phyloP scores from a whole-genome alignment of 2,113 vertebrate genomes.

The Oryzias celebensis region DNA sequence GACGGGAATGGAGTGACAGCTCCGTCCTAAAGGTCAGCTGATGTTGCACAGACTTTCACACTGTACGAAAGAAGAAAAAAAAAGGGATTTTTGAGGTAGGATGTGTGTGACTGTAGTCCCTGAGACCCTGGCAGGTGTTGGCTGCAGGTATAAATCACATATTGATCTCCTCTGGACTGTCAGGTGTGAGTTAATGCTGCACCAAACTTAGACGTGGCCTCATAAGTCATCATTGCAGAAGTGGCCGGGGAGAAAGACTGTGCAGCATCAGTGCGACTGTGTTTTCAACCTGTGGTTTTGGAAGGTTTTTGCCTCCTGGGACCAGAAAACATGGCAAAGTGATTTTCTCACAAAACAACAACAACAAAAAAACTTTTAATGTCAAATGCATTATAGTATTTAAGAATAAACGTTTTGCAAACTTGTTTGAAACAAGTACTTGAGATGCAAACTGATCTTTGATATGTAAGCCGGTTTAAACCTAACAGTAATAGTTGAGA shows the following conservation, averaged over 20 bases:
- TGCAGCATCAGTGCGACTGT: conserved; percentile 3
- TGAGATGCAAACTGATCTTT: too few relatives aligned
- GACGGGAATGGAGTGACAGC: conserved; percentile 23
- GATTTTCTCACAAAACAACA: background rate
- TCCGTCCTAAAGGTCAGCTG: conserved; percentile 17
- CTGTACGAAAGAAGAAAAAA: conserved; percentile 9
- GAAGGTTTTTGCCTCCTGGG: background rate
- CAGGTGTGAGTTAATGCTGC: conserved; percentile 42
- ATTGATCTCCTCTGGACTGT: conserved; percentile 48
- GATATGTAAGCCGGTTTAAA: too few relatives aligned
- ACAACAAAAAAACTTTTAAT: too few relatives aligned
- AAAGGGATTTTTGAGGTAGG: conserved; percentile 1
- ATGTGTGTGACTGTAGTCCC: conserved; percentile 15
- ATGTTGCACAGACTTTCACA: conserved; percentile 12
- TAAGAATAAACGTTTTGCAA: background rate
- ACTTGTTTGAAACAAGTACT: too few relatives aligned
- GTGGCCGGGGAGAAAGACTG: conserved; percentile 8
- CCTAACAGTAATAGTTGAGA: too few relatives aligned
- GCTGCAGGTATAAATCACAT: conserved; percentile 57
- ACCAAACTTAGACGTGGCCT: conserved; percentile 32
- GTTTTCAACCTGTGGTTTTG: background rate
- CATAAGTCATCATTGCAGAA: conserved; percentile 34
- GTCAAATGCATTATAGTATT: too few relatives aligned
- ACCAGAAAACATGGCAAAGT: background rate
- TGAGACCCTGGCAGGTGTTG: conserved; percentile 34